phyloP scores from a whole-genome alignment of 1,140 invertebrate genomes.

The Mamestra configurata region DNA sequence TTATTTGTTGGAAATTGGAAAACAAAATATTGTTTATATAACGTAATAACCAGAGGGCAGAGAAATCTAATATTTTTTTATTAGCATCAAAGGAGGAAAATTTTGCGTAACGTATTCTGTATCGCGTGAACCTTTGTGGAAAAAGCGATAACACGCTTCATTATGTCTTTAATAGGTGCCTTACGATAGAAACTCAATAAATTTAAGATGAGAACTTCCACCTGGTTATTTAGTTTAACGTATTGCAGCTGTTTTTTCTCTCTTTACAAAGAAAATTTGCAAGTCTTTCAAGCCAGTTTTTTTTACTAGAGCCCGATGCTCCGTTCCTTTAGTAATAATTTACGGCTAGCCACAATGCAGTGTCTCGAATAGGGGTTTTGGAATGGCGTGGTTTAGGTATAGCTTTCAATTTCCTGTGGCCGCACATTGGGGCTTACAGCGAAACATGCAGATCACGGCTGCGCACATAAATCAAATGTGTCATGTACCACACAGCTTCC shows the following conservation, averaged over 20 bases:
- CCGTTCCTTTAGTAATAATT: background rate
- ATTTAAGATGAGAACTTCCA: background rate
- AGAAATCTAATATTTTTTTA: background rate
- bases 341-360: background rate
- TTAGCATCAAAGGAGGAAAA: conserved; percentile 5
- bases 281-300: too few relatives aligned
- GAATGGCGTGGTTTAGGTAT: conserved; percentile 25
- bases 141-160: conserved; percentile 5
- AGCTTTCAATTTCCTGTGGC: conserved; percentile 48
- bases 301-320: background rate
- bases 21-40: background rate
- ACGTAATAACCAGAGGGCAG: background rate
- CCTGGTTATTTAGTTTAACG: background rate
- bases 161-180: conserved; percentile 2
- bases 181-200: background rate
- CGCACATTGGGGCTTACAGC: background rate
- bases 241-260: background rate
- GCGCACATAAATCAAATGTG: conserved; percentile 37
- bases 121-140: background rate
- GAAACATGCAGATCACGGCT: conserved; percentile 25
- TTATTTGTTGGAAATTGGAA: background rate
- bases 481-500: background rate
- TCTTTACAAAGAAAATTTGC: too few relatives aligned
- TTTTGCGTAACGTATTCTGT: too few relatives aligned
- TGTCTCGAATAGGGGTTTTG: conserved; percentile 1